These are phyloP conservation scores for Mustela nigripes DNA, from an alignment of 2,113 vertebrate species.

Conservation along the genomic window DNA sequence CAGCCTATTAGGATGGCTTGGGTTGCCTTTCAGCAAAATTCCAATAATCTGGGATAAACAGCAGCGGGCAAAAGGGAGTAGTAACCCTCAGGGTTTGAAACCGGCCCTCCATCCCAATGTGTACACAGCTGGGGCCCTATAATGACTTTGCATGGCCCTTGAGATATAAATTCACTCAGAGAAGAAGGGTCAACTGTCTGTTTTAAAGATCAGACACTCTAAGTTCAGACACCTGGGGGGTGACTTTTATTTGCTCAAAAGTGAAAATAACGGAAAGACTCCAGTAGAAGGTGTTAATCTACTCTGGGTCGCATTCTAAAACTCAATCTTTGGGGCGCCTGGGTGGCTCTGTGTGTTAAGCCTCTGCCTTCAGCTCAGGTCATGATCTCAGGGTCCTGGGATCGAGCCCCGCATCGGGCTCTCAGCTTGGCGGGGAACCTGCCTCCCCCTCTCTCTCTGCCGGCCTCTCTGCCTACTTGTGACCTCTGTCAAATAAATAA, in stretches of 20 bases:
- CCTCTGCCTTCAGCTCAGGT: too few relatives aligned
- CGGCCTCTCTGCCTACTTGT: too few relatives aligned
- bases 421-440: too few relatives aligned
- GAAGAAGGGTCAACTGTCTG: constrained; percentile 61
- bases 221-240: not conserved
- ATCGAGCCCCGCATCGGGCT: too few relatives aligned
- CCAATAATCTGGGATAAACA: constrained; percentile 52
- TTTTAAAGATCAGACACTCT: constrained; percentile 66
- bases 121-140: constrained; percentile 76
- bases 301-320: not conserved
- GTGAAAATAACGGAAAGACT: not conserved
- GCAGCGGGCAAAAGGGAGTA: constrained; percentile 15
- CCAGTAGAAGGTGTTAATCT: not conserved
- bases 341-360: too few relatives aligned
- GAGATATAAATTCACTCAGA: constrained; percentile 77
- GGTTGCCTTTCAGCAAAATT: not conserved
- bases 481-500: too few relatives aligned
- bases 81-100: constrained; percentile 70
- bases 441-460: too few relatives aligned
- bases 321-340: not conserved
- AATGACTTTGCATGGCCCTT: constrained; percentile 66
- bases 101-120: not conserved
- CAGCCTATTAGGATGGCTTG: not conserved
- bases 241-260: constrained; percentile 8
- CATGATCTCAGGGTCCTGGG: too few relatives aligned